Evolutionary conservation across 2,797 vertebrate genomes (phyloP), one percentile per base, ranked within the genome.

Genomic region (Eremophila alpestris): DNA sequence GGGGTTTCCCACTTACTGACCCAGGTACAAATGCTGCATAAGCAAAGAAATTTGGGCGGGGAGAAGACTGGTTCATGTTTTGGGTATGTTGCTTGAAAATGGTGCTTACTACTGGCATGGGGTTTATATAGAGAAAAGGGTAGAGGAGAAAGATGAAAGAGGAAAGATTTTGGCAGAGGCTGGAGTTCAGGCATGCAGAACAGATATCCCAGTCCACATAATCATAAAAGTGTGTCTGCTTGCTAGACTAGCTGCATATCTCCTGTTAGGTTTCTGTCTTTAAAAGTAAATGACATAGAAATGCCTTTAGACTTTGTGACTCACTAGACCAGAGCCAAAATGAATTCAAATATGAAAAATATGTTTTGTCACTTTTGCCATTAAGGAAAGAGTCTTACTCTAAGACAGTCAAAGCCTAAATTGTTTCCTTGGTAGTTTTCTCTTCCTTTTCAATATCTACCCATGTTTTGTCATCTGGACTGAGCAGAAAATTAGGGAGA

Each of bases 1-100:
- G 84, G 59, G 49, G 85, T 96, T 97, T 96, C 92, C 83, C 30
- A 30, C 95, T 95, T 89, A 49, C 84, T 96, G 95, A 82, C 62
- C 81, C 88, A 91, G 84, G 91, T 95, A 79, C 87, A 96, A 96
- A 92, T 23, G 23, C 67, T 60, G 8, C 32, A 36, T 63, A 83
- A 91, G 59, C 41, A 86, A 80, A 78, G 76, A 93, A 71, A 82
- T 83, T 40, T 58, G 77, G 63, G 55, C 84, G 59, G 49, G 24
- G 67, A 79, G 73, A 93, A 56, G 76, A 49, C 48, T 84, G 51
- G 88, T 73, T 93, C 65, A 1, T 69, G 13, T 58, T 89, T 76
- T 83, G 62, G 41, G 54, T 90, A 59, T 41, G 15, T 73, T 71
- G 41, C 51, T 77, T 91, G 40, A 76, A 93, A 89, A 92, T n/a